Evolutionary conservation across 2,113 vertebrate genomes (phyloP), one percentile per base, ranked within the genome.

Genomic region (Calonectris borealis): DNA sequence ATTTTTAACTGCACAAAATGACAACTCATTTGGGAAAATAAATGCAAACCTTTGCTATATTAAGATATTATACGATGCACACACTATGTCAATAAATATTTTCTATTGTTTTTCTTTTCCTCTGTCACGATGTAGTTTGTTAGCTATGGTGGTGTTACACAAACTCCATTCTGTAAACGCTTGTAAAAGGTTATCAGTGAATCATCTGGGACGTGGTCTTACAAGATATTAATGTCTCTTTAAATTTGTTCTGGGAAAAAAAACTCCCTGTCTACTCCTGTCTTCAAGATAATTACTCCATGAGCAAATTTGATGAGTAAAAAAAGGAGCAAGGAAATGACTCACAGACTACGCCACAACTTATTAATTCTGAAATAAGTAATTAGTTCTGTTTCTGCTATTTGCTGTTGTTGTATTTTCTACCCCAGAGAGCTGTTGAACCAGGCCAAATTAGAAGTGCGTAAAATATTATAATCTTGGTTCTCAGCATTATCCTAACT

Each of bases 291-390:
- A 84, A 89, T 93, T 79, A 82, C 16, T 72, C 70, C 72, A 58
- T 76, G 58, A 96, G 62, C 58, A 96, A 90, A 87, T 87, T 21
- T 85, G 87, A 94, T 93, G 78, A 95, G 90, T 85, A 75, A 75
- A 90, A 91, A 62, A 69, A 40, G 36, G 36, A 72, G 77, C 82
- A 80, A 83, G 87, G 75, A 94, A 91, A 82, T 96, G 84, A 96
- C 92, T 96, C 94, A 96, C 27, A 88, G 82, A 54, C 61, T 77
- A 14, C 54, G 34, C 66, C 10, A 13, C 46, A 87, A 90, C 34
- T 83, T 95, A 93, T 83, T 96, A 94, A 85, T 91, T 85, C 90
- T 90, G 81, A 82, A 91, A 72, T 68, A 93, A 91, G 66, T 82
- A 79, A 93, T 94, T 93, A 89, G 70, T 71, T 79, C 48, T 89